Conservation (phyloP, 1,140 invertebrate genomes). For the Andricus grossulariae region DNA sequence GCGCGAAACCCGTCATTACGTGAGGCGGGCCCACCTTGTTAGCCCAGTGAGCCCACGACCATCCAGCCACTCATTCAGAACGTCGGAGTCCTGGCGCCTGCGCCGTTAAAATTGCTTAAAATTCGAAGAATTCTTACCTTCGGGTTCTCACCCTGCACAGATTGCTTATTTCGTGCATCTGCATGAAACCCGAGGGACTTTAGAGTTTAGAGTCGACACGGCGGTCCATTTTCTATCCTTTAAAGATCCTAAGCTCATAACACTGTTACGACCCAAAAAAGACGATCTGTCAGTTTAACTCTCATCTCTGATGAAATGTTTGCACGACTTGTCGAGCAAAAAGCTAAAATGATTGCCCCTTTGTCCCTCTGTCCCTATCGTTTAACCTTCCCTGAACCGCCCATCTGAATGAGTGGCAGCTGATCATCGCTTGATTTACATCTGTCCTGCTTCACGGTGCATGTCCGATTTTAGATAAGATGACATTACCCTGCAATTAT, state of each 20-base stretch:
- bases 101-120: slow-evolving; percentile 75
- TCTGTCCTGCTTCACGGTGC: not conserved
- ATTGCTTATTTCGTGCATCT: slow-evolving; percentile 62
- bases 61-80: slow-evolving; percentile 70
- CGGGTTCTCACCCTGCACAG: slow-evolving; percentile 56
- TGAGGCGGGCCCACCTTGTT: slow-evolving; percentile 76
- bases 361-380: not conserved
- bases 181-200: not conserved
- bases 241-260: not conserved
- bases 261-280: not conserved
- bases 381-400: not conserved
- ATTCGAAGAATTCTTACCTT: slow-evolving; percentile 71
- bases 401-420: slow-evolving; percentile 9
- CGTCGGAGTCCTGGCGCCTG: slow-evolving; percentile 71
- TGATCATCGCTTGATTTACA: slow-evolving; percentile 8
- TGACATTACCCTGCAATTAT: slow-evolving; percentile 23
- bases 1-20: slow-evolving; percentile 75
- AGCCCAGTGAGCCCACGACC: slow-evolving; percentile 64
- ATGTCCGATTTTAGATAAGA: slow-evolving; percentile 22
- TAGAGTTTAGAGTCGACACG: not conserved
- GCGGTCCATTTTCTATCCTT: not conserved
- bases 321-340: not conserved
- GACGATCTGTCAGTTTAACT: not conserved
- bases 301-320: slow-evolving; percentile 19
- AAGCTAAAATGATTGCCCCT: slow-evolving; percentile 2